These are phyloP conservation scores for Thryonomys swinderianus DNA, from an alignment of 2,113 vertebrate species.

Conservation along the genomic window DNA sequence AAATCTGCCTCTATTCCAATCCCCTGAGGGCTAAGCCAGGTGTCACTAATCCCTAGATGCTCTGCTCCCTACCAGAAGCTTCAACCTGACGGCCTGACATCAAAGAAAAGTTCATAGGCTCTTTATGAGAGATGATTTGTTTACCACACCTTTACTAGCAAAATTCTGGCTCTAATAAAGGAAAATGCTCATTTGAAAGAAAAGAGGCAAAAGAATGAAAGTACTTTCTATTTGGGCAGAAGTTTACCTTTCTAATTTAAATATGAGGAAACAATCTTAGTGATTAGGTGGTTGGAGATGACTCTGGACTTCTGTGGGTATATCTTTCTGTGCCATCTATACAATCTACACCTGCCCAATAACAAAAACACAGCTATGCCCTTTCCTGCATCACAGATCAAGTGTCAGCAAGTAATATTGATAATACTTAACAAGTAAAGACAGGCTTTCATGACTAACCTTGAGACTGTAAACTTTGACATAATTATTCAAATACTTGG, in stretches of 20 bases:
- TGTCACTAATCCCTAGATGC: conserved; percentile 24
- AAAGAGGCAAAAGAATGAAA: conserved; percentile 18
- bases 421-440: conserved; percentile 65
- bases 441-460: conserved; percentile 54
- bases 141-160: neutral
- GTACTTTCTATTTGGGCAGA: neutral
- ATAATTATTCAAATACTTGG: conserved; percentile 20
- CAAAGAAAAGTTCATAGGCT: conserved; percentile 3
- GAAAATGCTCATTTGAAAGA: conserved; percentile 32
- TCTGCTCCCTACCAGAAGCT: neutral
- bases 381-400: neutral
- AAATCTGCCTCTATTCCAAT: neutral
- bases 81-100: conserved; percentile 37
- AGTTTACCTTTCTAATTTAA: conserved; percentile 43
- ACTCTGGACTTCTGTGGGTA: conserved; percentile 20
- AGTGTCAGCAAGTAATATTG: conserved; percentile 8
- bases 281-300: neutral
- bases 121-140: neutral
- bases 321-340: neutral
- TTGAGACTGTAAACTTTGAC: neutral
- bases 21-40: neutral
- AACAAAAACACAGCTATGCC: neutral
- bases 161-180: conserved; percentile 31
- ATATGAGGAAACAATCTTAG: conserved; percentile 38
- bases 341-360: neutral